These are phyloP conservation scores for Trichonephila clavata DNA, from an alignment of 1,140 invertebrate species.

Conservation along the genomic window DNA sequence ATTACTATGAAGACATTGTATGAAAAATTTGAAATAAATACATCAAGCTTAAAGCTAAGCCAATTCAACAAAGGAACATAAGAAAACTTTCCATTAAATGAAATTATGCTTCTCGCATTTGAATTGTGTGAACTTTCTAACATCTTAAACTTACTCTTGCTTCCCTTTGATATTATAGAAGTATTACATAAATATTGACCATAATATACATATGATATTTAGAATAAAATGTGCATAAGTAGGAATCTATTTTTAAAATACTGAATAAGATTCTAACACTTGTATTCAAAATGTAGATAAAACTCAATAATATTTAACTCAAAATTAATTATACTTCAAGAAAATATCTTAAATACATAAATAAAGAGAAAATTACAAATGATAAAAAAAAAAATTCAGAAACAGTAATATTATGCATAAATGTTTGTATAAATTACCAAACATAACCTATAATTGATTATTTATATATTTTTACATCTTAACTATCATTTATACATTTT, in stretches of 20 bases:
- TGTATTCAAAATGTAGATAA: not conserved
- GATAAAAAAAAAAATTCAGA: not conserved
- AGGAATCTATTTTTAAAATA: not conserved
- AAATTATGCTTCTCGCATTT: slow-evolving; percentile 11
- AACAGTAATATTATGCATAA: not conserved
- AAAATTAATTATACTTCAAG: not conserved
- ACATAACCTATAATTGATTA: not conserved
- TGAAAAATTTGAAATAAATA: too few species aligned
- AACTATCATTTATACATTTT: slow-evolving; percentile 4
- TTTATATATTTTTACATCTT: not conserved
- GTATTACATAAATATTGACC: not conserved
- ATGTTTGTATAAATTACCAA: not conserved
- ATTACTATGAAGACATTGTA: too few species aligned
- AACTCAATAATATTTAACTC: not conserved
- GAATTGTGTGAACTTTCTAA: not conserved
- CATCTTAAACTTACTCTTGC: not conserved
- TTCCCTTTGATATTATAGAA: not conserved
- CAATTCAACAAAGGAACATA: too few species aligned
- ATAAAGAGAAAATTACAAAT: not conserved
- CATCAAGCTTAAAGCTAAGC: too few species aligned
- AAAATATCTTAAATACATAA: too few species aligned
- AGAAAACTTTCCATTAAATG: not conserved
- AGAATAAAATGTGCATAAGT: not conserved
- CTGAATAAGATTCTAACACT: not conserved
- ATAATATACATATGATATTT: not conserved